Percentiles rank a stretch among this genome's conserved stretches.
Conservation (phyloP, 2,888 invertebrate species). For the Prenolepis imparis region DNA sequence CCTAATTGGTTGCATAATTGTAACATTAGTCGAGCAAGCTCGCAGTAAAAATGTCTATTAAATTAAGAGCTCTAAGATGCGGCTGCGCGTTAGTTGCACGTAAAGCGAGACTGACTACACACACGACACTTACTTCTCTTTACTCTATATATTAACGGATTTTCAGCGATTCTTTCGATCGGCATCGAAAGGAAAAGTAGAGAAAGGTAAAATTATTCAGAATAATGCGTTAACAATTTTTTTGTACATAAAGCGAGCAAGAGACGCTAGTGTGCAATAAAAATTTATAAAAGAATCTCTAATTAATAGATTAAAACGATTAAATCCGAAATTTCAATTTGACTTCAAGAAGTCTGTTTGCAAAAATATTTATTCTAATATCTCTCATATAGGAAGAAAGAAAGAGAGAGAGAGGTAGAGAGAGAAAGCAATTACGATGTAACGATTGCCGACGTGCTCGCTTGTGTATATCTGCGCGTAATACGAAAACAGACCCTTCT, state of each 20-base stretch:
- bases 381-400: neutral
- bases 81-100: constrained; percentile 12
- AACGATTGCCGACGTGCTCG: constrained; percentile 58
- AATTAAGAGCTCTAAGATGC: constrained; percentile 53
- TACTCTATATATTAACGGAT: neutral
- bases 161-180: neutral
- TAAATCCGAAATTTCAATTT: constrained; percentile 13
- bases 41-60: constrained; percentile 56
- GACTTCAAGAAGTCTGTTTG: constrained; percentile 2
- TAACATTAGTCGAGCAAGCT: constrained; percentile 61
- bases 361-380: constrained; percentile 35
- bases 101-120: constrained; percentile 28
- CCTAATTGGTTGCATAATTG: constrained; percentile 64
- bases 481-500: constrained; percentile 63
- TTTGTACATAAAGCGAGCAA: neutral
- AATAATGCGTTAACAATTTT: neutral
- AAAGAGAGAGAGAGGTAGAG: neutral
- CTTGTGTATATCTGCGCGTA: constrained; percentile 46
- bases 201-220: neutral
- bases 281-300: neutral
- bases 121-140: neutral
- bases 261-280: neutral
- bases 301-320: neutral
- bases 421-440: constrained; percentile 64
- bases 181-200: neutral